phyloP scores from a whole-genome alignment of 2,888 invertebrate species.

The Dusona sp. region DNA sequence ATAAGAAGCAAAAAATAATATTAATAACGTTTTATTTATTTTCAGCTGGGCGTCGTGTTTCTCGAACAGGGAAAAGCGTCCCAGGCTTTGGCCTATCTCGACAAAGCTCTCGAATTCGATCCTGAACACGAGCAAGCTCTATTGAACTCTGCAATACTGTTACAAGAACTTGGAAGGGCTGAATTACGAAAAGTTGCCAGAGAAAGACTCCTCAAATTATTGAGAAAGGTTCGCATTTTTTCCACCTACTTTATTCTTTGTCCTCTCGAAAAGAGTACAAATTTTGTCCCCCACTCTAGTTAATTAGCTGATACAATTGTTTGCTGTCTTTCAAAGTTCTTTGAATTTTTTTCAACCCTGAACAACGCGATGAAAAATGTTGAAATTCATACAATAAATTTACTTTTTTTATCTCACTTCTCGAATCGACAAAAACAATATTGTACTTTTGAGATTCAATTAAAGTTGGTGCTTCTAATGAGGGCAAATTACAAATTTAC shows the following conservation, averaged over 20 bases:
- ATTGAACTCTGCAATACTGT: constrained; percentile 96
- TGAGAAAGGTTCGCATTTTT: constrained; percentile 87
- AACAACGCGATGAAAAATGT: not conserved
- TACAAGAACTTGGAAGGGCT: constrained; percentile 94
- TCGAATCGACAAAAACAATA: not conserved
- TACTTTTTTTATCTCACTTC: not conserved
- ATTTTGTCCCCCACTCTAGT: too few species aligned
- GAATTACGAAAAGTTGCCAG: constrained; percentile 92
- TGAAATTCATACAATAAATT: not conserved
- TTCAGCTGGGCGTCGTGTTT: constrained; percentile 95
- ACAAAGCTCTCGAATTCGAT: constrained; percentile 96
- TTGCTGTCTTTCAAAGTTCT: not conserved
- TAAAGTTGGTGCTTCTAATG: too few species aligned
- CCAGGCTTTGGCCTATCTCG: constrained; percentile 95
- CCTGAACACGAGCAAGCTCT: constrained; percentile 98
- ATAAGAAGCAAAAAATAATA: not conserved
- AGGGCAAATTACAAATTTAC: too few species aligned
- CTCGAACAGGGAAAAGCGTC: constrained; percentile 96
- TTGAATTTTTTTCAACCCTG: not conserved
- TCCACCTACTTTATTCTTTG: not conserved
- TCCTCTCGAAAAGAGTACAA: not conserved
- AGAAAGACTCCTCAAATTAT: constrained; percentile 92
- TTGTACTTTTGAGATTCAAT: not conserved
- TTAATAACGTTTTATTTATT: not conserved
- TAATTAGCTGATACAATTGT: not conserved